phyloP scores from a whole-genome alignment of 2,113 vertebrate species.

The Clarias gariepinus region DNA sequence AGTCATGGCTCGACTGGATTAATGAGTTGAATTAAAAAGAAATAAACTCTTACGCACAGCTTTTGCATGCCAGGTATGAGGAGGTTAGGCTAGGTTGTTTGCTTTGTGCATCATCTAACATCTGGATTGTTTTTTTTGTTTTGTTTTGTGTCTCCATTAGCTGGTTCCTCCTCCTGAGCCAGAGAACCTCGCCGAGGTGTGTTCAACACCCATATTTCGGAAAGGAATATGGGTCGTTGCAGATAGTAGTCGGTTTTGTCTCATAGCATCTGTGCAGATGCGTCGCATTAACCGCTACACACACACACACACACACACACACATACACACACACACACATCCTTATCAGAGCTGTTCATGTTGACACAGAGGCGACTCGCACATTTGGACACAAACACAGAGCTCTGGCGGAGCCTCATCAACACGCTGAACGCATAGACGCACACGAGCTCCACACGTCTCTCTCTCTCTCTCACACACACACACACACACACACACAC shows the following conservation, averaged over 20 bases:
- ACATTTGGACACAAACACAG: neutral
- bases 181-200: slow-evolving; percentile 88
- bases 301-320: neutral
- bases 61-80: slow-evolving; percentile 1
- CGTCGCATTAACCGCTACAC: slow-evolving; percentile 34
- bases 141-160: slow-evolving; percentile 78
- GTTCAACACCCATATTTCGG: slow-evolving; percentile 73
- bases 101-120: slow-evolving; percentile 63
- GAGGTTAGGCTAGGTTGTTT: neutral
- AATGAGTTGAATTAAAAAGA: neutral
- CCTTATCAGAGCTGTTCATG: slow-evolving; percentile 1
- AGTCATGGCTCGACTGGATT: slow-evolving; percentile 13
- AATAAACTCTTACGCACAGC: neutral
- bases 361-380: neutral
- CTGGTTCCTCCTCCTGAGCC: slow-evolving; percentile 86
- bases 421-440: neutral
- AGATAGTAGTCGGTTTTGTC: slow-evolving; percentile 44
- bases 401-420: slow-evolving; percentile 1
- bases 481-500: neutral
- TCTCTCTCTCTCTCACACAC: neutral
- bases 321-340: neutral
- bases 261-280: slow-evolving; percentile 40
- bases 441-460: neutral
- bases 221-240: slow-evolving; percentile 69
- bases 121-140: slow-evolving; percentile 70